These are phyloP conservation scores for Caenorhabditis japonica DNA, from an alignment of 2,888 invertebrate genomes.

Conservation along the genomic window DNA sequence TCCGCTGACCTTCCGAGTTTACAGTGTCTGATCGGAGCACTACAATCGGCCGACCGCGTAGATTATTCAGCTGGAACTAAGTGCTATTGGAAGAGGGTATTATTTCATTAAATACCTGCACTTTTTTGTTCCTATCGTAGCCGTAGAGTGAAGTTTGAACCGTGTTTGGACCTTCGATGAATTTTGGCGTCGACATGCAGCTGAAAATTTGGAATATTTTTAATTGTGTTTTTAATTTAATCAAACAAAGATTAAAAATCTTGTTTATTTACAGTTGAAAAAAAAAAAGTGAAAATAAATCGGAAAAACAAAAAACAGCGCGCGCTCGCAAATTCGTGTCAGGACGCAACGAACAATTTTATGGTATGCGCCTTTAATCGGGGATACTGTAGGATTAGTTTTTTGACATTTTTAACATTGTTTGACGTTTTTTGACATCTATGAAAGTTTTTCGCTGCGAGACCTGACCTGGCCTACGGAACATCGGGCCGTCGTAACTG, in stretches of 20 bases:
- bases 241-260: neutral
- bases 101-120: constrained; percentile 27
- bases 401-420: no score
- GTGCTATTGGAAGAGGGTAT: neutral
- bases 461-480: no score
- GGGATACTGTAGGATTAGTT: no score
- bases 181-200: constrained; percentile 38
- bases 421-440: no score
- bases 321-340: no score
- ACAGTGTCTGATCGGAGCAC: constrained; percentile 29
- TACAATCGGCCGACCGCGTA: constrained; percentile 45
- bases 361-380: no score
- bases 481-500: no score
- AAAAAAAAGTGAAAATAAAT: neutral
- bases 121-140: constrained; percentile 41
- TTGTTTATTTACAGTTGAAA: neutral
- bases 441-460: no score
- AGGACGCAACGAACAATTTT: no score
- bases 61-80: constrained; percentile 48
- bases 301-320: no score
- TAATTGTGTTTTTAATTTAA: neutral
- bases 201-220: constrained; percentile 12
- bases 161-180: constrained; percentile 24
- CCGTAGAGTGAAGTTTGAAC: constrained; percentile 54
- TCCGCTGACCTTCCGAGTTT: neutral